Base-by-base conservation (phyloP, 2,888 invertebrate genomes). In the Germaria angustata region DNA sequence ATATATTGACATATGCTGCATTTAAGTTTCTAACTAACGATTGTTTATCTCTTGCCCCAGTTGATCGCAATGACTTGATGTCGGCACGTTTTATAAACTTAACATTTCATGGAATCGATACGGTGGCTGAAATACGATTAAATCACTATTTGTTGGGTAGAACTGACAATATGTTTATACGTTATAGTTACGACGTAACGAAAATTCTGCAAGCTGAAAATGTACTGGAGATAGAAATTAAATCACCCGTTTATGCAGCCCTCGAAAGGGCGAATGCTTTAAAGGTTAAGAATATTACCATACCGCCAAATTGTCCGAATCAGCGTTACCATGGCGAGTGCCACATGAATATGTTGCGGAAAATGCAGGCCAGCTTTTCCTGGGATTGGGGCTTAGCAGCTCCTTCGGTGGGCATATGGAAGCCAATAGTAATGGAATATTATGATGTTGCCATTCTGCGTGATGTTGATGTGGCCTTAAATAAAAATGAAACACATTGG, bases 331-430 rank as follows among this genome's bases (percentile, higher is more conserved):
- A 96, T 75, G 99, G 99, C 0, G 98, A 98, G 90, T 98, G 98
- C 86, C 97, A 99, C 87, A 95, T 94, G 36, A 99, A 99, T 91
- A 96, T 97, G 91, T 92, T 98, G 61, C 92, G 98, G 59, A 98
- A 98, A 92, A 97, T 97, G 96, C 98, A 98, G 91, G 95, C 98
- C 0, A 97, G 98, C 0, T 99, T 98, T 89, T 92, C 95, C 36
- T 99, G 99, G 99, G 99, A 99, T 90, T 99, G 99, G 99, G 99
- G 99, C 6, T 97, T 98, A 2, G 96, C 98, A 0, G 97, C 98
- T 85, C 98, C 99, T 0, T 97, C 98, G 1, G 93, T 96, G 87
- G 99, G 99, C 57, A 94, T 99, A 73, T 99, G 98, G 98, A 95
- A 95, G 92, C 90, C 93, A 22, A 94, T 95, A 0, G 92, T 92